phyloP scores from a whole-genome alignment of 2,113 vertebrate genomes.

The Fregata magnificens region DNA sequence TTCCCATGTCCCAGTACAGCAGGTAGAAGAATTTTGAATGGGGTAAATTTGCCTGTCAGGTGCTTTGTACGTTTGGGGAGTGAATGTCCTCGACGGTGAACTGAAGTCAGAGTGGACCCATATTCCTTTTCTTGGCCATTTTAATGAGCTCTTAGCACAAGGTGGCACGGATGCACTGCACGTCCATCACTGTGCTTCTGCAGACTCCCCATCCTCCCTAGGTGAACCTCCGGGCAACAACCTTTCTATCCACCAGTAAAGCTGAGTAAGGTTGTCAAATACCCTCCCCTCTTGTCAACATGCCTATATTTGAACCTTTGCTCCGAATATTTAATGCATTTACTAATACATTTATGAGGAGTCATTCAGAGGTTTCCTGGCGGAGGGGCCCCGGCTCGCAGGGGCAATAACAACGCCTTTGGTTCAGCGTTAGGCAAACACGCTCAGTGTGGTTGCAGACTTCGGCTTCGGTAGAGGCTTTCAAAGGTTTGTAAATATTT shows the following conservation, averaged over 20 bases:
- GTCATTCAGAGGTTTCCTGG: background rate
- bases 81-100: background rate
- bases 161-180: background rate
- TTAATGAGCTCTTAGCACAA: background rate
- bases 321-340: slow-evolving; percentile 20
- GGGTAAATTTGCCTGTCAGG: background rate
- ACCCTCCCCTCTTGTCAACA: background rate
- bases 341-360: slow-evolving; percentile 44
- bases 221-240: background rate
- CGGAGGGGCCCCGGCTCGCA: background rate
- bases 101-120: background rate
- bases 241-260: background rate
- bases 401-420: background rate
- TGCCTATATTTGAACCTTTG: background rate
- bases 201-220: background rate
- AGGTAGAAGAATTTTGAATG: background rate
- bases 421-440: background rate
- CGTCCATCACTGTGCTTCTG: background rate
- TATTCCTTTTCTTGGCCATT: background rate
- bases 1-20: background rate
- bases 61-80: background rate
- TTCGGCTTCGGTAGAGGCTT: background rate
- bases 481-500: slow-evolving; percentile 54
- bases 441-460: background rate
- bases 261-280: background rate